Conservation (phyloP, 2,113 vertebrate genomes). For the Lichenostomus cassidix region DNA sequence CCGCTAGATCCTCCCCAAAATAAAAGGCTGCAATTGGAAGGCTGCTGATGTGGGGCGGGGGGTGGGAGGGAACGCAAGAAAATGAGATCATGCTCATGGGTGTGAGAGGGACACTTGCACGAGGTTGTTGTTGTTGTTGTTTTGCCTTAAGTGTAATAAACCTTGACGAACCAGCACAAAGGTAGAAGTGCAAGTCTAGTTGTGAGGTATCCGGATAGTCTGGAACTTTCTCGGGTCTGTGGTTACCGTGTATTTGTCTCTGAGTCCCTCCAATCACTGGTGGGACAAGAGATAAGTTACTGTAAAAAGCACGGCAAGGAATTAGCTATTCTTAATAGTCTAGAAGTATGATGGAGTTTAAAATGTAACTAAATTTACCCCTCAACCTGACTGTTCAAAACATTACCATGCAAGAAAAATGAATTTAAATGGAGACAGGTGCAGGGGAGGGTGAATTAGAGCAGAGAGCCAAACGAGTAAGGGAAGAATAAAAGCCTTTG, state of each 20-base stretch:
- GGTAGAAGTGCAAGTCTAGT: background rate
- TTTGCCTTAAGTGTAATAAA: background rate
- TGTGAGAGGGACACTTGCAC: background rate
- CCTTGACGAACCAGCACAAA: background rate
- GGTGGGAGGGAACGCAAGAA: background rate
- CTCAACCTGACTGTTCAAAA: background rate
- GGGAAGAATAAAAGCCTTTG: conserved; percentile 22
- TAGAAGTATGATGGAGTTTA: background rate
- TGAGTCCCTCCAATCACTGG: background rate
- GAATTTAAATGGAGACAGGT: background rate
- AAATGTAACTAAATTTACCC: background rate
- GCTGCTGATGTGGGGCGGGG: background rate
- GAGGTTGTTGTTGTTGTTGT: background rate
- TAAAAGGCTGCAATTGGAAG: background rate
- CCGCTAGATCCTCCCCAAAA: background rate
- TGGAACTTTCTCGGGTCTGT: background rate
- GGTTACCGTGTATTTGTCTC: background rate
- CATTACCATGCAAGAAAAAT: background rate
- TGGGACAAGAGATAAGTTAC: background rate
- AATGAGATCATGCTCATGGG: background rate
- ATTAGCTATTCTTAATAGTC: background rate
- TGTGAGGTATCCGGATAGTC: background rate
- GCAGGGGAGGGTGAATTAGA: background rate
- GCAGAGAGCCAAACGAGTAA: background rate
- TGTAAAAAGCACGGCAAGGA: background rate